These are phyloP conservation scores for Orycteropus afer DNA, from an alignment of 2,113 vertebrate species.

Conservation along the genomic window DNA sequence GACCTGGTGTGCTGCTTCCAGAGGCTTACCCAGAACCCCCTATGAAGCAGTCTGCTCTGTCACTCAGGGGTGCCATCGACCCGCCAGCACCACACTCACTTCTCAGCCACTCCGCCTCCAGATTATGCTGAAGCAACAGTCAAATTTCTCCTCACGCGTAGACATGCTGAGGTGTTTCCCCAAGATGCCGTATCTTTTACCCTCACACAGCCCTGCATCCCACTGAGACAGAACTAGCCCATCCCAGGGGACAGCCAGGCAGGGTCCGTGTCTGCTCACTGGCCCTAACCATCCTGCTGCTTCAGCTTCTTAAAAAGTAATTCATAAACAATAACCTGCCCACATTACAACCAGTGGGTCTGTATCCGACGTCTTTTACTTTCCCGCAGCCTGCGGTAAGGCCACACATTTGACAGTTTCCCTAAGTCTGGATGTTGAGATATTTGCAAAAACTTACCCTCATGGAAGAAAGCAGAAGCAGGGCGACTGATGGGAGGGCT, in stretches of 20 bases:
- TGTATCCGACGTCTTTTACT: background rate
- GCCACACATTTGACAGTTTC: background rate
- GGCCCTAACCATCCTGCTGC: no score
- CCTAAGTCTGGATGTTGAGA: background rate
- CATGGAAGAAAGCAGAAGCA: fast-evolving
- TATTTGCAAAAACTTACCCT: no score
- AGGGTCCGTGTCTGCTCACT: background rate
- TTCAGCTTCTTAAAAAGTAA: no score
- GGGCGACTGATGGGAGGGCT: fast-evolving
- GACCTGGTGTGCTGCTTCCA: no score
- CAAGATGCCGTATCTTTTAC: no score
- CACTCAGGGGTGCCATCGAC: no score
- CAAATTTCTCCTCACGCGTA: background rate
- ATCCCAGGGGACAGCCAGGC: fast-evolving
- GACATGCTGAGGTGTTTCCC: background rate
- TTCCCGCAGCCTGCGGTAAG: background rate
- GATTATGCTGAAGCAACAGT: background rate
- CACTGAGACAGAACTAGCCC: no score
- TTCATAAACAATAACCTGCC: no score
- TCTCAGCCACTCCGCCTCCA: background rate
- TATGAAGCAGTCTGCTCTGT: no score
- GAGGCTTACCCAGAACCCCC: no score
- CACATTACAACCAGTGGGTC: no score
- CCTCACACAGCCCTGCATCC: no score
- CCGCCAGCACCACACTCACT: background rate